phyloP scores from a whole-genome alignment of 1,140 invertebrate genomes.

The Musca domestica region DNA sequence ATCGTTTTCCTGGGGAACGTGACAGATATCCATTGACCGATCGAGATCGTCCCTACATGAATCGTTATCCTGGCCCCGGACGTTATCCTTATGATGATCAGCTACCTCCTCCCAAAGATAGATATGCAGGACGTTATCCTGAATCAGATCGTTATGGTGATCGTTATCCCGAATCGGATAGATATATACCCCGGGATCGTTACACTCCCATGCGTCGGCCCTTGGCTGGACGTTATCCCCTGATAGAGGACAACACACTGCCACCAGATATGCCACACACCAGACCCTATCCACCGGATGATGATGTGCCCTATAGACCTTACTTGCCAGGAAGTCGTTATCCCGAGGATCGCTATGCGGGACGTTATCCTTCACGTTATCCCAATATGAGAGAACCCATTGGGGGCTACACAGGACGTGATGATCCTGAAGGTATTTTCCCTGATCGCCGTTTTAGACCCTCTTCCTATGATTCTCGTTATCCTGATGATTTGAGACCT shows the following conservation, averaged over 20 bases:
- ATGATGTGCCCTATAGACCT: constrained; percentile 42
- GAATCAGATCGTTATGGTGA: constrained; percentile 31
- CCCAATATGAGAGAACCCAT: constrained; percentile 40
- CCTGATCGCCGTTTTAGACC: constrained; percentile 48
- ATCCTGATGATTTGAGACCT: constrained; percentile 34
- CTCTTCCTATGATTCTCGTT: constrained; percentile 41
- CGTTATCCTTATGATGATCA: constrained; percentile 35
- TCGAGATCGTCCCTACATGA: constrained; percentile 30
- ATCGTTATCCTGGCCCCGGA: constrained; percentile 54
- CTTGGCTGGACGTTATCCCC: constrained; percentile 53
- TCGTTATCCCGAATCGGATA: constrained; percentile 34
- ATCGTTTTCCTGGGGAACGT: constrained; percentile 47
- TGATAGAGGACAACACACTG: constrained; percentile 44
- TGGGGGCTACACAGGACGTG: constrained; percentile 44
- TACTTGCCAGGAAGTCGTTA: constrained; percentile 41
- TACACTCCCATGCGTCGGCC: constrained; percentile 46
- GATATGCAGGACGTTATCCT: constrained; percentile 38
- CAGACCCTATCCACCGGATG: constrained; percentile 42
- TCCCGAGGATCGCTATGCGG: constrained; percentile 45
- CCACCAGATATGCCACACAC: constrained; percentile 46
- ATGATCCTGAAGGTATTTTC: constrained; percentile 50
- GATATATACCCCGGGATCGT: constrained; percentile 45
- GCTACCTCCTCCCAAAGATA: constrained; percentile 32
- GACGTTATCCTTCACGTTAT: constrained; percentile 45
- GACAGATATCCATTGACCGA: constrained; percentile 41